These are phyloP conservation scores for Charanyca ferruginea DNA, from an alignment of 2,888 invertebrate genomes.

Conservation along the genomic window DNA sequence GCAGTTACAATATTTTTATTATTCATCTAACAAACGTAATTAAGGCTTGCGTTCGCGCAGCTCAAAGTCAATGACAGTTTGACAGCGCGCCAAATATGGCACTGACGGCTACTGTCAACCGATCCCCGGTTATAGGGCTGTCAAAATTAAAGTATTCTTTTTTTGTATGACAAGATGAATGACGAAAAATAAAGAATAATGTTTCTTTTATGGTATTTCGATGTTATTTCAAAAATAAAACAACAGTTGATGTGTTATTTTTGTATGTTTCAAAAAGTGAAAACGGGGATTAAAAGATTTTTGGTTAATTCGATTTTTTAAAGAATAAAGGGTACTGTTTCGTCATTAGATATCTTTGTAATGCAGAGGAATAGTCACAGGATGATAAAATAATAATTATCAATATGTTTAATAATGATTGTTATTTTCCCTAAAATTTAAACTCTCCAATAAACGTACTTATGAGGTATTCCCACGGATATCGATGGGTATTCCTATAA, in stretches of 20 bases:
- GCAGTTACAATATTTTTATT: constrained; percentile 59
- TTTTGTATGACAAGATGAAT: constrained; percentile 55
- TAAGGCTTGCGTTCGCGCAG: constrained; percentile 59
- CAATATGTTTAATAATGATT: no score
- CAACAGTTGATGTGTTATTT: constrained; percentile 25
- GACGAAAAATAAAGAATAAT: constrained; percentile 42
- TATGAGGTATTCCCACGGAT: no score
- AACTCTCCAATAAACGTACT: no score
- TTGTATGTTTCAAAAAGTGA: background rate
- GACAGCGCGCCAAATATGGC: constrained; percentile 81
- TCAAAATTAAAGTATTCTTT: constrained; percentile 48
- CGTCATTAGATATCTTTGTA: no score
- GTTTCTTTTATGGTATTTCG: constrained; percentile 37
- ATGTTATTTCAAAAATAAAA: constrained; percentile 33
- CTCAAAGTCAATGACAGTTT: constrained; percentile 80
- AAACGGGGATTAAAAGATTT: background rate
- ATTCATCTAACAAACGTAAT: constrained; percentile 64
- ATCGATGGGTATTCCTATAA: no score
- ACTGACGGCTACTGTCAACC: constrained; percentile 75
- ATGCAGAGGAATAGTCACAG: no score
- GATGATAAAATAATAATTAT: no score
- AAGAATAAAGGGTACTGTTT: background rate
- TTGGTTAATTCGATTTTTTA: constrained; percentile 10
- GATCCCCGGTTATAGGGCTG: constrained; percentile 60
- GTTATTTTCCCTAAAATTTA: no score